A percentile compares a stretch with the other conserved stretches of the same genome.
Conservation (phyloP, 1,140 invertebrate species). For the Lineus longissimus region DNA sequence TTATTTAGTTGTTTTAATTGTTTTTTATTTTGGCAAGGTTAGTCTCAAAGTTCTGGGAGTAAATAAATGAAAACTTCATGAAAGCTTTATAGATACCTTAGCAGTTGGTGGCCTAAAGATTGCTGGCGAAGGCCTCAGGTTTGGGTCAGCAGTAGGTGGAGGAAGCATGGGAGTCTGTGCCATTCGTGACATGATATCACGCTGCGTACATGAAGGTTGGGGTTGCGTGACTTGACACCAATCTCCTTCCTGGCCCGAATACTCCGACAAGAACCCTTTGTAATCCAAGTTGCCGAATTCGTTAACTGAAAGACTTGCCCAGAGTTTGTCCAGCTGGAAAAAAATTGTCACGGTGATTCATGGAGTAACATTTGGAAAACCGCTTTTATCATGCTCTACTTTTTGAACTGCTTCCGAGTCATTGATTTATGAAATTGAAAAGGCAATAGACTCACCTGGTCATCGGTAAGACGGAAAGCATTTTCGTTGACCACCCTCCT, state of each 20-base stretch:
- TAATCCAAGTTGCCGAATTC: constrained; percentile 46
- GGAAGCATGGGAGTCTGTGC: too few species aligned
- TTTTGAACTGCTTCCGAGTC: too few species aligned
- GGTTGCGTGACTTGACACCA: neutral
- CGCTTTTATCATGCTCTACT: neutral
- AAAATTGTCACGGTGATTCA: too few species aligned
- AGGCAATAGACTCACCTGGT: constrained; percentile 34
- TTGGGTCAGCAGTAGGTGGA: too few species aligned
- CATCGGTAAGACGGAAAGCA: constrained; percentile 39
- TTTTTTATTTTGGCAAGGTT: too few species aligned
- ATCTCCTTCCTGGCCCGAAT: neutral
- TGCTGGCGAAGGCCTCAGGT: too few species aligned
- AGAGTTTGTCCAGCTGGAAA: constrained; percentile 46
- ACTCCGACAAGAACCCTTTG: constrained; percentile 34
- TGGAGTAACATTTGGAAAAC: too few species aligned
- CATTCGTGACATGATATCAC: neutral
- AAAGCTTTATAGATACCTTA: too few species aligned
- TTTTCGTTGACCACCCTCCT: constrained; percentile 33
- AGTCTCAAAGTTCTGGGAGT: too few species aligned
- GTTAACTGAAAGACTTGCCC: constrained; percentile 34
- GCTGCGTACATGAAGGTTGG: neutral
- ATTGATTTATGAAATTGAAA: neutral
- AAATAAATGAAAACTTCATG: too few species aligned
- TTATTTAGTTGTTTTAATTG: too few species aligned
- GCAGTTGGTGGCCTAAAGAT: too few species aligned